Conservation (phyloP, 2,113 vertebrate genomes). For the Heterochromis multidens region DNA sequence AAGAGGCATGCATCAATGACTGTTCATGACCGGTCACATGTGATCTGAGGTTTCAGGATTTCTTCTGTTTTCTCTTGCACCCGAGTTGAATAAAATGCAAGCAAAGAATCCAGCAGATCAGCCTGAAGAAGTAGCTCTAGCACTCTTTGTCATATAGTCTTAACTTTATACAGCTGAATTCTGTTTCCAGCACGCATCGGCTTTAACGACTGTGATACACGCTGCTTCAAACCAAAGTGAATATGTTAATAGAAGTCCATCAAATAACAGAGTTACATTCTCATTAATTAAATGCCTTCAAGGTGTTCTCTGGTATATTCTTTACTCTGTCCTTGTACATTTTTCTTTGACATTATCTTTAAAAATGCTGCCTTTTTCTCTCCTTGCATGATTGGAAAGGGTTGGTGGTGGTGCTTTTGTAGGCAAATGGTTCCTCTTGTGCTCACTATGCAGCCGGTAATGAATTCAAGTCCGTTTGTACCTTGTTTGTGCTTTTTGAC, state of each 20-base stretch:
- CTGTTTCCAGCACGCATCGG: background rate
- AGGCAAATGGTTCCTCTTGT: slow-evolving; percentile 19
- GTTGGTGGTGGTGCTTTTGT: slow-evolving; percentile 3
- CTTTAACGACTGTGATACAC: background rate
- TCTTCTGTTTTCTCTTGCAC: background rate
- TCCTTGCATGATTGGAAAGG: slow-evolving; percentile 13
- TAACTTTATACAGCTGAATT: background rate
- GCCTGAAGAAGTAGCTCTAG: background rate
- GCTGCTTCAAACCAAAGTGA: background rate
- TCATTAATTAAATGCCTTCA: background rate
- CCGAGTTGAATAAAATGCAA: background rate
- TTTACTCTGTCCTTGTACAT: background rate
- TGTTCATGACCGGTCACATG: background rate
- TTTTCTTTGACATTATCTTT: slow-evolving; percentile 31
- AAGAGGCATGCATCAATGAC: background rate
- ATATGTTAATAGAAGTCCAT: background rate
- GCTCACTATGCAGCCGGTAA: slow-evolving; percentile 41
- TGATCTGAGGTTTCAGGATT: background rate
- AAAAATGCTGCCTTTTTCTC: background rate
- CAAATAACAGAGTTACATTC: background rate
- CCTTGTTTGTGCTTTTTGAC: slow-evolving; percentile 28
- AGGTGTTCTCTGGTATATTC: background rate
- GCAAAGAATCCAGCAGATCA: background rate
- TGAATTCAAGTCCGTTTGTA: slow-evolving; percentile 38
- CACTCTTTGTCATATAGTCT: background rate